Evolutionary conservation across 2,888 invertebrate species (phyloP), one percentile per base, ranked within the genome.

Genomic region (Aelia acuminata): DNA sequence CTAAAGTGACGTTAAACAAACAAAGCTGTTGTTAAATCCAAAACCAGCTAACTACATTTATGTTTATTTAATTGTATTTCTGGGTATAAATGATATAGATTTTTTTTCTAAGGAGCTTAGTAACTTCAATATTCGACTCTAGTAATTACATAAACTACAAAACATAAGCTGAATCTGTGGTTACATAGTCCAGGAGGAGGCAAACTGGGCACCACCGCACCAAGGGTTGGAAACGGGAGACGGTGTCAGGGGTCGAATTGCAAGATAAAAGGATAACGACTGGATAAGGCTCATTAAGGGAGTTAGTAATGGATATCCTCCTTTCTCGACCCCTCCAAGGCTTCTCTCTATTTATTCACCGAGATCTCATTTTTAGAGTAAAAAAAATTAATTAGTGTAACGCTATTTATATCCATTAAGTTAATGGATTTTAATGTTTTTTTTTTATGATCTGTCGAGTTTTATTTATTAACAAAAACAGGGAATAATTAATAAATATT

Each of bases 241-340:
- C 39, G 43, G 43, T 80, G 80, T 80, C 80, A 39, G 80, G 80
- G 80, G 80, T 80, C 80, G n/a, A 43, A 35, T 80, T 80, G 80
- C 80, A 47, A 80, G 80, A 80, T 80, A 80, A 80, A 80, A 80
- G 80, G 80, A 80, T 80, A 80, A 80, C 80, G 43, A 80, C 43
- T 80, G 80, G 43, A 80, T 80, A 80, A 47, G 80, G 80, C 80
- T 80, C 39, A 80, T 80, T 80, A 80, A 80, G 80, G 80, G 80
- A 43, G 80, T 80, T 80, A 80, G 80, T 80, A 80, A 80, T 80
- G 80, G 80, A 80, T 80, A 80, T 80, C 43, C 80, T 35, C 80
- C 80, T 22, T 47, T n/a, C 80, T n/a, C 22, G 22, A 3, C n/a
- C 13, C 43, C 39, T 47, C 13, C 43, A 80, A n/a, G 80, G 80